Base-by-base conservation (phyloP, 2,797 vertebrate genomes). In the Hozukius guyotensis region DNA sequence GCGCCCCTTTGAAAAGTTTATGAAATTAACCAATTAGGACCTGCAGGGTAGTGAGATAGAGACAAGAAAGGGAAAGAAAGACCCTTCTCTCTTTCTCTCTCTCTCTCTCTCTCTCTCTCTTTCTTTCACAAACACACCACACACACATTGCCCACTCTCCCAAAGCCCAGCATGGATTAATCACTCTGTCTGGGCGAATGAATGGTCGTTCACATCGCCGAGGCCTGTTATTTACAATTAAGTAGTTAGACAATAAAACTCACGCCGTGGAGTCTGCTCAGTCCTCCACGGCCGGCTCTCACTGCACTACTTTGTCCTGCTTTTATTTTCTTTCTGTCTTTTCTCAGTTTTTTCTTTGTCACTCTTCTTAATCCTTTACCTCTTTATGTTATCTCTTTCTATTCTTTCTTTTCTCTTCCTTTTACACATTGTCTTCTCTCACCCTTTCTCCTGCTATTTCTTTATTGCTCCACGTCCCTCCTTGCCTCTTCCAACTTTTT, bases 21-120 rank as follows among this genome's bases (percentile, higher is more conserved):
- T 96, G 88, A 95, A 95, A 95, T 96, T 95, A 95, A 91, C 91
- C 92, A 96, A 95, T 96, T 95, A 95, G 88, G 90, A 82, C 57
- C 82, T 78, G 85, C 85, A 69, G 82, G 80, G 89, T 71, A 72
- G 89, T 36, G 83, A 89, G 90, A 90, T 87, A 87, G 83, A 87
- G 82, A 89, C 80, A 57, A 86, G 84, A 83, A 88, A 83, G 69
- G 70, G 67, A 71, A 91, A 91, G 81, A 91, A 92, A 90, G 85
- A 73, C 32, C 64, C 81, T 74, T 83, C 82, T 92, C 82, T 92
- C 62, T 87, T 55, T 82, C 68, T 68, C 78, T 69, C 73, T 49
- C 71, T 77, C 76, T 78, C 20, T 75, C 81, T 92, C 83, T 83
- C 81, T 67, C 78, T 67, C 75, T 52, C 63, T 78, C 72, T 55